Percentiles rank a stretch among this genome's conserved stretches.
phyloP scores from a whole-genome alignment of 2,888 invertebrate species.

The Cheilosia urbana region DNA sequence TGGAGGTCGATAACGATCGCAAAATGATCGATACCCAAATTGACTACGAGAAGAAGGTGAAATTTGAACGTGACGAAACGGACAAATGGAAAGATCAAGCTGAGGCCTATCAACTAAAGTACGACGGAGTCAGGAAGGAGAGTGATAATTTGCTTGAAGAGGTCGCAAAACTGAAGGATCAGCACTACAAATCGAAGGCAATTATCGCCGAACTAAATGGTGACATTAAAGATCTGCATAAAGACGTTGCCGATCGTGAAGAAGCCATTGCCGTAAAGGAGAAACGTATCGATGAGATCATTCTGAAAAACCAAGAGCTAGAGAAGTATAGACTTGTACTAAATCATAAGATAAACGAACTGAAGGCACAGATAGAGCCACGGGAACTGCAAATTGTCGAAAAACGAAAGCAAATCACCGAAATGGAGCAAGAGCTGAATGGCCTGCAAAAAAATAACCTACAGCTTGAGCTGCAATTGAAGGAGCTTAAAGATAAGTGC shows the following conservation, averaged over 20 bases:
- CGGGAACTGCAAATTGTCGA: slow-evolving; percentile 93
- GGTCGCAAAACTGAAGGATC: slow-evolving; percentile 89
- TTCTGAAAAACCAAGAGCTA: slow-evolving; percentile 93
- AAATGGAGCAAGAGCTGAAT: slow-evolving; percentile 93
- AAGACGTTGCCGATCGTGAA: slow-evolving; percentile 93
- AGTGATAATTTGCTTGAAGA: slow-evolving; percentile 88
- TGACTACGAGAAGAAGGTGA: slow-evolving; percentile 83
- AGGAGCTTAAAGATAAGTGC: slow-evolving; percentile 91
- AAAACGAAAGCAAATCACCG: slow-evolving; percentile 91
- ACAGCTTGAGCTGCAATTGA: slow-evolving; percentile 88
- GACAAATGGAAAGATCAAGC: slow-evolving; percentile 92
- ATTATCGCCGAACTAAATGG: slow-evolving; percentile 89
- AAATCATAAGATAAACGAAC: slow-evolving; percentile 94
- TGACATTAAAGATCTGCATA: slow-evolving; percentile 92
- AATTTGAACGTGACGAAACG: slow-evolving; percentile 90
- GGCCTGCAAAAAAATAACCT: slow-evolving; percentile 90
- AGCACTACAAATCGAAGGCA: slow-evolving; percentile 87
- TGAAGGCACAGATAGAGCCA: slow-evolving; percentile 94
- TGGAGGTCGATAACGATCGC: slow-evolving; percentile 82
- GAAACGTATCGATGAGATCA: slow-evolving; percentile 91
- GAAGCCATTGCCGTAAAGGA: slow-evolving; percentile 93
- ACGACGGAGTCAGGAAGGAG: slow-evolving; percentile 79
- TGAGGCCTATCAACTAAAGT: slow-evolving; percentile 92
- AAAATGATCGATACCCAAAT: slow-evolving; percentile 82
- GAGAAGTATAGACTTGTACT: slow-evolving; percentile 96